These are phyloP conservation scores for Seriola rivoliana DNA, from an alignment of 2,113 vertebrate species.

Conservation along the genomic window DNA sequence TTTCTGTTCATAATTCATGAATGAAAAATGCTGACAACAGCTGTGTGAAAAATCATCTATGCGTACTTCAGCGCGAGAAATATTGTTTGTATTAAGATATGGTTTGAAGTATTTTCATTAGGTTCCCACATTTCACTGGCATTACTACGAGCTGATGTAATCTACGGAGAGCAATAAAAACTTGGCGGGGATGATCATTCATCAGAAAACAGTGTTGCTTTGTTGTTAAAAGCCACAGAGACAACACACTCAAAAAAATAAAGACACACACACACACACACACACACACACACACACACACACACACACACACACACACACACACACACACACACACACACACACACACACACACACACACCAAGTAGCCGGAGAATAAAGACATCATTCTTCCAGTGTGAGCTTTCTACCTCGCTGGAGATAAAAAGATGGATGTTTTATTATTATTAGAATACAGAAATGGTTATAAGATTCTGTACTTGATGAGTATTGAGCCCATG, in stretches of 20 bases:
- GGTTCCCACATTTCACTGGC: constrained; percentile 56
- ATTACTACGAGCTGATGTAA: constrained; percentile 69
- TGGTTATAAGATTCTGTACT: constrained; percentile 11
- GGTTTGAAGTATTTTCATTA: constrained; percentile 69
- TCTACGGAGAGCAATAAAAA: constrained; percentile 79
- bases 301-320: background rate
- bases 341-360: constrained; percentile 4
- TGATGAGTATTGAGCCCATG: constrained; percentile 5
- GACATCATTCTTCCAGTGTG: constrained; percentile 11
- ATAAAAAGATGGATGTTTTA: constrained; percentile 13
- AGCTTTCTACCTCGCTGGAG: background rate
- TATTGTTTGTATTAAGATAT: constrained; percentile 56
- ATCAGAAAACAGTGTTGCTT: constrained; percentile 61
- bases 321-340: background rate
- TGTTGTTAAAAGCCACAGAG: constrained; percentile 60
- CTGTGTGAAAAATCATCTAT: constrained; percentile 32
- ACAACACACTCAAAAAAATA: constrained; percentile 45
- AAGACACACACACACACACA: constrained; percentile 14
- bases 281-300: constrained; percentile 5
- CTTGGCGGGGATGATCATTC: constrained; percentile 66
- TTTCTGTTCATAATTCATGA: constrained; percentile 19
- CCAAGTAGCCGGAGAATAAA: background rate
- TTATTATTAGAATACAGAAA: constrained; percentile 25
- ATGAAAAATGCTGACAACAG: constrained; percentile 42
- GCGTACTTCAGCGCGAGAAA: constrained; percentile 38